Evolutionary conservation across 1,140 invertebrate species (phyloP).

Genomic region (Musca vetustissima): DNA sequence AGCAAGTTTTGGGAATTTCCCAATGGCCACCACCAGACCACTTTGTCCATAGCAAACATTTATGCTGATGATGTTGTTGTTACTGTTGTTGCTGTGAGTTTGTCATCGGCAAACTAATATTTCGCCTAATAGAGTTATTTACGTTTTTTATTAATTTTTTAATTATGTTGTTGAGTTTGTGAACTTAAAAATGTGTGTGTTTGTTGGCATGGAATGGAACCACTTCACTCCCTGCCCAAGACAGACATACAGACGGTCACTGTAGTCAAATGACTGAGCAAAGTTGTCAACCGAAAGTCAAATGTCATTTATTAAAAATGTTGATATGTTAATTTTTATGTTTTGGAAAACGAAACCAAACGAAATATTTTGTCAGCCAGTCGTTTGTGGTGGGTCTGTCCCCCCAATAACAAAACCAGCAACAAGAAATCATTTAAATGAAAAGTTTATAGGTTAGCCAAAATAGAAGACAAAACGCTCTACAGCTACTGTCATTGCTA

Average conservation of each 20-base stretch:
- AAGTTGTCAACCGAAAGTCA: slow-evolving; percentile 19
- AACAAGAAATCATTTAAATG: no score
- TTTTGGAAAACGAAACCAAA: background rate
- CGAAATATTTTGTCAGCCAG: slow-evolving; percentile 18
- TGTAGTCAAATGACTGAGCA: background rate
- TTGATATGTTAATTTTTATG: slow-evolving; percentile 18
- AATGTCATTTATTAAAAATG: slow-evolving; percentile 22
- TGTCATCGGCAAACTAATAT: slow-evolving; percentile 12
- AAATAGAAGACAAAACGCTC: no score
- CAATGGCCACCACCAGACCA: background rate
- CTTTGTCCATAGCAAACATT: no score
- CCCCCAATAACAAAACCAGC: no score
- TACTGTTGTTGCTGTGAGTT: background rate
- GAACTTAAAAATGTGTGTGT: background rate
- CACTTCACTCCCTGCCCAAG: background rate
- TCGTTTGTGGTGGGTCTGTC: background rate
- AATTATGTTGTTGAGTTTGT: slow-evolving; percentile 20
- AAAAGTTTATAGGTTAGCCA: no score
- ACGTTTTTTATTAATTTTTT: slow-evolving; percentile 20
- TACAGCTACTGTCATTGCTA: background rate
- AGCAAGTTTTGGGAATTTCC: slow-evolving; percentile 12
- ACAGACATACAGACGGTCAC: no score
- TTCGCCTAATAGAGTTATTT: slow-evolving; percentile 19
- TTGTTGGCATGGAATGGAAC: background rate
- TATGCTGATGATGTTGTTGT: no score